A percentile compares a stretch with the other conserved stretches of the same genome.
These are phyloP conservation scores for Drosophila seguyi DNA, from an alignment of 1,140 invertebrate genomes.

Conservation along the genomic window DNA sequence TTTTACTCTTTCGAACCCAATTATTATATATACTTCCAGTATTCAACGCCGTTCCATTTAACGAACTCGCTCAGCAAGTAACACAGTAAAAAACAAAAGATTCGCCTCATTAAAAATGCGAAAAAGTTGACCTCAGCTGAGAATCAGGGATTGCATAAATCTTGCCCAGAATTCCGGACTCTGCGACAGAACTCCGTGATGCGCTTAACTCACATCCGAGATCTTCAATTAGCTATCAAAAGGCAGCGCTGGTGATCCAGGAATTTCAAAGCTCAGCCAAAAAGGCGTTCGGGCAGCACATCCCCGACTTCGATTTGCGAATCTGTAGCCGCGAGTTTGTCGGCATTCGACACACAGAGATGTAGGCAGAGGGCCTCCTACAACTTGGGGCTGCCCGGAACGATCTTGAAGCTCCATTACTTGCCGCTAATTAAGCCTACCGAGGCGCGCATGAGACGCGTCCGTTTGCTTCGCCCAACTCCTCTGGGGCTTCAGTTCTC, in stretches of 20 bases:
- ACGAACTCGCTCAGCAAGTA: slow-evolving; percentile 8
- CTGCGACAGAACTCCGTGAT: slow-evolving; percentile 39
- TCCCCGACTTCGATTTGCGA: slow-evolving; percentile 51
- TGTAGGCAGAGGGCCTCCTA: slow-evolving; percentile 54
- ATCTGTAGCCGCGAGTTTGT: slow-evolving; percentile 34
- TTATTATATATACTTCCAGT: slow-evolving; percentile 2
- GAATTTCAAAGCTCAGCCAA: slow-evolving; percentile 64
- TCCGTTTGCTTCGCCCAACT: slow-evolving; percentile 8
- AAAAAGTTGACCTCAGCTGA: slow-evolving; percentile 16
- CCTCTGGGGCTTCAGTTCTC: slow-evolving; percentile 19
- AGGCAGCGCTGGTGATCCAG: slow-evolving; percentile 48
- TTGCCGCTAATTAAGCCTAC: slow-evolving; percentile 82
- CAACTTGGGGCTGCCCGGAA: slow-evolving; percentile 51
- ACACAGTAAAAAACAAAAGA: slow-evolving; percentile 5
- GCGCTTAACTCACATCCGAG: slow-evolving; percentile 63
- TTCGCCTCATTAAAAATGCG: slow-evolving; percentile 58
- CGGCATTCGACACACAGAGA: slow-evolving; percentile 43
- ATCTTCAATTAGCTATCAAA: slow-evolving; percentile 78
- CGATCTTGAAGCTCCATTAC: slow-evolving; percentile 66
- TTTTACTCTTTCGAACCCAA: background rate
- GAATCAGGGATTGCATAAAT: slow-evolving; percentile 54
- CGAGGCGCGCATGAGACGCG: slow-evolving; percentile 67
- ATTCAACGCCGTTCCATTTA: slow-evolving; percentile 8
- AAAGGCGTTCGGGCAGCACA: slow-evolving; percentile 35
- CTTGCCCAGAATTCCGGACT: slow-evolving; percentile 22